These are phyloP conservation scores for Noctua janthe DNA, from an alignment of 2,888 invertebrate species.

Conservation along the genomic window DNA sequence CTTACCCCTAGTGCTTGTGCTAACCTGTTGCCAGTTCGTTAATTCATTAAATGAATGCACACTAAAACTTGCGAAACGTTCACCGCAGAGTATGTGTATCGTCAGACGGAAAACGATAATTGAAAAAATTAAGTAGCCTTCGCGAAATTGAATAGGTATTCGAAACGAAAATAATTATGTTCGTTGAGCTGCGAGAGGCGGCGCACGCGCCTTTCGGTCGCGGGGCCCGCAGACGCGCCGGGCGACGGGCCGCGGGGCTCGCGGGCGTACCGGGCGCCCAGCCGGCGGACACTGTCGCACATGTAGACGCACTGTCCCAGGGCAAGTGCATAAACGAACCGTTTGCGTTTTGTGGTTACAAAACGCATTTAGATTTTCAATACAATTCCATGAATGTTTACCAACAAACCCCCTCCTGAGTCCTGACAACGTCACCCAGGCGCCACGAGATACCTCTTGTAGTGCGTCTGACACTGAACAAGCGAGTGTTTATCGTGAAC, in stretches of 20 bases:
- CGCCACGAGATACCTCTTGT: neutral
- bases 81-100: conserved; percentile 2
- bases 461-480: neutral
- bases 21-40: neutral
- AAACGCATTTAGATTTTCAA: neutral
- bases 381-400: neutral
- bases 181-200: neutral
- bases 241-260: neutral
- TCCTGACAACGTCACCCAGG: neutral
- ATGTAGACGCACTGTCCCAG: neutral
- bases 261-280: neutral
- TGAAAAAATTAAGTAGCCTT: conserved; percentile 21
- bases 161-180: conserved; percentile 12
- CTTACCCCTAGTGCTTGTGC: neutral
- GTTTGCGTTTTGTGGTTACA: neutral
- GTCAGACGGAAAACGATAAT: conserved; percentile 10
- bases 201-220: neutral
- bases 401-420: neutral
- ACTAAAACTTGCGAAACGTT: conserved; percentile 9
- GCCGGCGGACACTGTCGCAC: neutral
- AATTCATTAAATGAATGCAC: conserved; percentile 25
- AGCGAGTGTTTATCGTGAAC: neutral
- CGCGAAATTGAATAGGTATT: conserved; percentile 19
- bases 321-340: neutral
- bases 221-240: neutral